A percentile compares a stretch with the other conserved stretches of the same genome.
Conservation (phyloP, 2,888 invertebrate genomes). For the Andrena dorsata region DNA sequence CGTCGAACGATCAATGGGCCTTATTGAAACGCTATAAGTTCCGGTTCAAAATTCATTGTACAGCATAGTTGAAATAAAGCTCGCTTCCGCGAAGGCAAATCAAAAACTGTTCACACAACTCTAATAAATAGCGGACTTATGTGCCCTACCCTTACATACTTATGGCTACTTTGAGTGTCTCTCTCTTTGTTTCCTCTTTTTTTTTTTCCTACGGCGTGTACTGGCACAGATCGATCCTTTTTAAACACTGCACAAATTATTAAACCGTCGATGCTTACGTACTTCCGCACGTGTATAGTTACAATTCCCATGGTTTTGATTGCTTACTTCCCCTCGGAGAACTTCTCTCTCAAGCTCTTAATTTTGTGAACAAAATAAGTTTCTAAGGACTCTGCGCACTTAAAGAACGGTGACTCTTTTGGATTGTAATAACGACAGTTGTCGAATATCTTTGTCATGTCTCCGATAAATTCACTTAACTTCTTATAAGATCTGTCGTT, state of each 20-base stretch:
- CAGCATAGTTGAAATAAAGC: constrained; percentile 49
- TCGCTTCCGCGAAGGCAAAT: constrained; percentile 47
- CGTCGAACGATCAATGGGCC: neutral
- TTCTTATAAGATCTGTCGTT: constrained; percentile 93
- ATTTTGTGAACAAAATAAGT: constrained; percentile 98
- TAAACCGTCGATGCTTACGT: constrained; percentile 38
- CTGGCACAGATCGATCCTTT: constrained; percentile 71
- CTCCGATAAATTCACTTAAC: constrained; percentile 97
- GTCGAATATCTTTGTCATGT: constrained; percentile 99
- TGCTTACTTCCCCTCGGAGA: constrained; percentile 87
- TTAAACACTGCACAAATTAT: constrained; percentile 61
- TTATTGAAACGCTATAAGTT: constrained; percentile 53
- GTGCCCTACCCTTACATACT: constrained; percentile 70
- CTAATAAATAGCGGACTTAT: constrained; percentile 77
- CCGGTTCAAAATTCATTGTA: constrained; percentile 67
- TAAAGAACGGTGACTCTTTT: constrained; percentile 97
- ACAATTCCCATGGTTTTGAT: constrained; percentile 49
- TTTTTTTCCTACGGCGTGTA: constrained; percentile 52
- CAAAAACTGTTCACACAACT: constrained; percentile 73
- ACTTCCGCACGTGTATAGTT: constrained; percentile 62
- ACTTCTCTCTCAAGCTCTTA: constrained; percentile 93
- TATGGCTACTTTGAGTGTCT: constrained; percentile 69
- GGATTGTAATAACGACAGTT: constrained; percentile 99
- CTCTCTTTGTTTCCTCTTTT: constrained; percentile 34
- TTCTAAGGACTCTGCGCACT: constrained; percentile 98